phyloP scores from a whole-genome alignment of 2,113 vertebrate genomes.

The Ciconia boyciana region DNA sequence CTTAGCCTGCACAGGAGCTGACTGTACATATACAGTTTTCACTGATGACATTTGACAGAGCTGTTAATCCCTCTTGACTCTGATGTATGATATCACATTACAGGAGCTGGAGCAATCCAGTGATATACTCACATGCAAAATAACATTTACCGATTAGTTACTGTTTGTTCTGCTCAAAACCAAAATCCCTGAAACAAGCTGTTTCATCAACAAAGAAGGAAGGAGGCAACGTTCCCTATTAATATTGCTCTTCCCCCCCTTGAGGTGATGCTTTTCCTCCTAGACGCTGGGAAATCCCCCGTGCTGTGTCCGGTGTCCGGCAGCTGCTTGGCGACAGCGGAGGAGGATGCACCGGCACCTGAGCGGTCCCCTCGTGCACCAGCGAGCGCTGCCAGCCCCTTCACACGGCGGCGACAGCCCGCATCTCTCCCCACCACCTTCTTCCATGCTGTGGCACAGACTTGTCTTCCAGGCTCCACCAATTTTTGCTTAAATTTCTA shows the following conservation, averaged over 20 bases:
- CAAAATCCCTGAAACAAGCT: neutral
- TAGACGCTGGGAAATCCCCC: neutral
- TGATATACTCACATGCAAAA: neutral
- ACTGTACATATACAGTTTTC: neutral
- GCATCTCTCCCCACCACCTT: neutral
- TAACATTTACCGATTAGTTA: neutral
- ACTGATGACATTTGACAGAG: neutral
- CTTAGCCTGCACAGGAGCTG: neutral
- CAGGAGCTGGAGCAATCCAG: neutral
- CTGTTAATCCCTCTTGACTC: neutral
- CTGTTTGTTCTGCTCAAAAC: neutral
- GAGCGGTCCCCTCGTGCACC: accelerated
- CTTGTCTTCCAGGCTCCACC: neutral
- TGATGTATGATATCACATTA: neutral
- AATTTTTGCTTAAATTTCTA: neutral
- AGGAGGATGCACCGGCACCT: neutral
- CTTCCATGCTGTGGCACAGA: neutral
- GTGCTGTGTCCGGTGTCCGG: accelerated
- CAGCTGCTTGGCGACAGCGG: accelerated
- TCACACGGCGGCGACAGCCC: accelerated
- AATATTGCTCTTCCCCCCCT: neutral
- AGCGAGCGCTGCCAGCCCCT: accelerated
- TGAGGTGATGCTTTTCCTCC: neutral
- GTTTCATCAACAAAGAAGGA: accelerated
- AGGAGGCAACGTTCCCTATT: neutral